phyloP scores from a whole-genome alignment of 2,113 vertebrate genomes.

The Gymnarchus niloticus region DNA sequence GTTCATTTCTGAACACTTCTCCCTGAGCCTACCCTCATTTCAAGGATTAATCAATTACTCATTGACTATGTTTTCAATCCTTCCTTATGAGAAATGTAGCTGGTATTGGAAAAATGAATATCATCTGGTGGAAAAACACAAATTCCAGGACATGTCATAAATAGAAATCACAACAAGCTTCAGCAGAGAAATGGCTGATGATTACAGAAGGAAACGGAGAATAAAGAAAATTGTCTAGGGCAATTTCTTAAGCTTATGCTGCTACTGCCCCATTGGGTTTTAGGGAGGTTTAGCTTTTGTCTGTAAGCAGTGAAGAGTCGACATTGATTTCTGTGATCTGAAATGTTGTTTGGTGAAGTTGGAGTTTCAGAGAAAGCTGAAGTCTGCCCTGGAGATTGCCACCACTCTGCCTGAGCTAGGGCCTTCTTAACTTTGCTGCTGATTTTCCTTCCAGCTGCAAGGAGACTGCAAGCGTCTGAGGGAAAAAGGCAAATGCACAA shows the following conservation, averaged over 20 bases:
- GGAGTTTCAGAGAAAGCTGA: conserved; percentile 51
- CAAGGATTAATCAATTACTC: background rate
- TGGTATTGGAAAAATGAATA: background rate
- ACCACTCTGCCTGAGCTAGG: conserved; percentile 25
- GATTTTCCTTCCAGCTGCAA: conserved; percentile 57
- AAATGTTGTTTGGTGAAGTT: conserved; percentile 40
- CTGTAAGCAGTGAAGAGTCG: background rate
- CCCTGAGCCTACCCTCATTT: background rate
- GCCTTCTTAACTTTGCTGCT: conserved; percentile 52
- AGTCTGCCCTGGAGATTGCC: conserved; percentile 57
- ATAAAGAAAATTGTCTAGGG: background rate
- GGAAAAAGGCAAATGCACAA: conserved; percentile 52
- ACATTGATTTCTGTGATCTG: conserved; percentile 10
- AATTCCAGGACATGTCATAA: background rate
- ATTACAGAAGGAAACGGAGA: background rate
- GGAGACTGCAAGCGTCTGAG: no score
- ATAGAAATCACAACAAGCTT: background rate
- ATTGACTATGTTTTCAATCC: background rate
- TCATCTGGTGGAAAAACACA: background rate
- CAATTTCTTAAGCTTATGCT: background rate
- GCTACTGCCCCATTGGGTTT: background rate
- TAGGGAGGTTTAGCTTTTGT: background rate
- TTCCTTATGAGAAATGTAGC: background rate
- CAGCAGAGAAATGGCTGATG: background rate
- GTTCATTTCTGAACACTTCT: background rate